phyloP scores from a whole-genome alignment of 1,140 invertebrate species.

The Andricus grossulariae region DNA sequence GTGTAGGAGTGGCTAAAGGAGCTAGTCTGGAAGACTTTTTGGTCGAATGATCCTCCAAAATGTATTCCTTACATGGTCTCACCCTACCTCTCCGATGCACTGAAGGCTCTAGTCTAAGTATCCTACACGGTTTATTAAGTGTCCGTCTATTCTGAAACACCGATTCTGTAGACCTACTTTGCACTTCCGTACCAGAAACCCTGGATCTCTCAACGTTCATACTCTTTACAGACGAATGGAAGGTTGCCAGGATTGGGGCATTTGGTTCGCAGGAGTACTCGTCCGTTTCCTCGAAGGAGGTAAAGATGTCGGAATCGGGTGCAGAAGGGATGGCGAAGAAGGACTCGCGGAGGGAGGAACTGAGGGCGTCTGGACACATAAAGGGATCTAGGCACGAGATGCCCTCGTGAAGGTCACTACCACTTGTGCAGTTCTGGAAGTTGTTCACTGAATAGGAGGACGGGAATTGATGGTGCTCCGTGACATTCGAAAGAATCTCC shows the following conservation, averaged over 20 bases:
- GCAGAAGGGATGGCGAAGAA: conserved; percentile 67
- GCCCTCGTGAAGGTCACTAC: conserved; percentile 65
- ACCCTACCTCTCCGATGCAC: conserved; percentile 56
- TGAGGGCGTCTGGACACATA: conserved; percentile 66
- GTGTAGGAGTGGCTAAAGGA: conserved; percentile 63
- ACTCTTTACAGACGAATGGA: conserved; percentile 56
- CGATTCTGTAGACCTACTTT: conserved; percentile 66
- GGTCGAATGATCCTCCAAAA: conserved; percentile 46
- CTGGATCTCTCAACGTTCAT: conserved; percentile 50
- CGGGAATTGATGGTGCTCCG: conserved; percentile 60
- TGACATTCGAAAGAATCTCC: conserved; percentile 62
- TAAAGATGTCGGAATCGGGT: conserved; percentile 66
- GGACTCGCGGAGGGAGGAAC: conserved; percentile 67
- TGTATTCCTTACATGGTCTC: conserved; percentile 45
- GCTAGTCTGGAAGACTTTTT: conserved; percentile 54
- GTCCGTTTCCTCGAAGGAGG: conserved; percentile 68
- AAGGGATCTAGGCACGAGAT: conserved; percentile 66
- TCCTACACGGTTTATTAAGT: conserved; percentile 49
- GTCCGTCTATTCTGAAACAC: conserved; percentile 46
- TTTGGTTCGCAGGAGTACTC: conserved; percentile 43
- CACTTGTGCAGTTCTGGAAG: conserved; percentile 65
- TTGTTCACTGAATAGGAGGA: conserved; percentile 71
- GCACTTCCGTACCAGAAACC: conserved; percentile 40
- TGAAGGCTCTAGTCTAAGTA: conserved; percentile 54
- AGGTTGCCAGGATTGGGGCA: conserved; percentile 33